These are phyloP conservation scores for Hemiprocne comata DNA, from an alignment of 2,113 vertebrate species.

Conservation along the genomic window DNA sequence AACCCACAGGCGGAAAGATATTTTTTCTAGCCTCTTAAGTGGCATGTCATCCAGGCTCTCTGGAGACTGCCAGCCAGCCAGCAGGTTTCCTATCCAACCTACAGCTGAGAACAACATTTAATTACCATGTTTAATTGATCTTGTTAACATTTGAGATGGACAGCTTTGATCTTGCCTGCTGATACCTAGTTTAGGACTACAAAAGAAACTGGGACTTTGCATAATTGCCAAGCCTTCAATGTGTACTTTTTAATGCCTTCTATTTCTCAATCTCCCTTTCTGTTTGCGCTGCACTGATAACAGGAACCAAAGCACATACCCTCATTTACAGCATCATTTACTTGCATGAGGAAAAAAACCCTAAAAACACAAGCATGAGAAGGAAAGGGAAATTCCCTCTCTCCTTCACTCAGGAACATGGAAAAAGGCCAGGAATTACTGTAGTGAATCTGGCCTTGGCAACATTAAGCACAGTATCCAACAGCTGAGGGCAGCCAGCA, in stretches of 20 bases:
- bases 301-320: neutral
- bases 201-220: slow-evolving; percentile 27
- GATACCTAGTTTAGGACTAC: slow-evolving; percentile 28
- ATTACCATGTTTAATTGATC: slow-evolving; percentile 61
- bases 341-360: neutral
- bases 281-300: neutral
- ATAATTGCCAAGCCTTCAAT: neutral
- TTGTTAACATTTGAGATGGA: slow-evolving; percentile 48
- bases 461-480: rapidly evolving
- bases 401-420: neutral
- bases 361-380: too few relatives aligned
- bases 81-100: slow-evolving; percentile 27
- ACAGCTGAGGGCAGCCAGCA: neutral
- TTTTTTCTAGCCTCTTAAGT: slow-evolving; percentile 19
- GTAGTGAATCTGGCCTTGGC: neutral
- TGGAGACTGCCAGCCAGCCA: slow-evolving; percentile 16
- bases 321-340: neutral
- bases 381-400: neutral
- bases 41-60: slow-evolving; percentile 5
- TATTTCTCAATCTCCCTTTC: neutral
- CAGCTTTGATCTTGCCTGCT: slow-evolving; percentile 55
- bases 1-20: slow-evolving; percentile 10
- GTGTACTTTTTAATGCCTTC: neutral
- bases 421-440: neutral
- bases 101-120: slow-evolving; percentile 44